A percentile compares a stretch with the other conserved stretches of the same genome.
These are phyloP conservation scores for Halesus radiatus DNA, from an alignment of 1,140 invertebrate genomes.

Conservation along the genomic window DNA sequence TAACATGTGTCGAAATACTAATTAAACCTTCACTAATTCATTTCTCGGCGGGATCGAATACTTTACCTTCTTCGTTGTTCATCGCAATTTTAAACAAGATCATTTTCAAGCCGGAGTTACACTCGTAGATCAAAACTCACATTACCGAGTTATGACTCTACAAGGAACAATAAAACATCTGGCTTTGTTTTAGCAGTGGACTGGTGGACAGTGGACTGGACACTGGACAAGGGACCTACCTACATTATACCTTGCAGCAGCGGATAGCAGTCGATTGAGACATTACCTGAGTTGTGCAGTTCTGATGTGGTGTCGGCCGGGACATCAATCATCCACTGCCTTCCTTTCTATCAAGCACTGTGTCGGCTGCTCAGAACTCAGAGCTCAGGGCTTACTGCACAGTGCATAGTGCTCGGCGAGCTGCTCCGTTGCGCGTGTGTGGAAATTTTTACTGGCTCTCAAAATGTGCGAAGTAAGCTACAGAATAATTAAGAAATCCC, in stretches of 20 bases:
- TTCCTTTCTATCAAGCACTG: constrained; percentile 50
- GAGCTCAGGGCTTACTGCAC: too few relatives aligned
- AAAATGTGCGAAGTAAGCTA: not conserved
- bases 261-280: constrained; percentile 48
- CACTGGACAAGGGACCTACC: not conserved
- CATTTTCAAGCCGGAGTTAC: too few relatives aligned
- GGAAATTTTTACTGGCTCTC: not conserved
- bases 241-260: too few relatives aligned
- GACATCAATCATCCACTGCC: constrained; percentile 53
- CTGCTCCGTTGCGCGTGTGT: not conserved
- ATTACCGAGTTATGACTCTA: too few relatives aligned
- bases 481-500: too few relatives aligned
- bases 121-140: too few relatives aligned
- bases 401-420: not conserved
- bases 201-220: constrained; percentile 6
- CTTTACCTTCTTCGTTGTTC: too few relatives aligned
- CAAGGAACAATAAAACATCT: not conserved
- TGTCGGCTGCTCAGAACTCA: constrained; percentile 11
- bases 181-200: not conserved
- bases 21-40: too few relatives aligned
- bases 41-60: too few relatives aligned
- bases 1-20: too few relatives aligned
- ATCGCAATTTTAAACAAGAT: too few relatives aligned
- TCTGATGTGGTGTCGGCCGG: constrained; percentile 41
- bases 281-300: constrained; percentile 38